A percentile compares a stretch with the other conserved stretches of the same genome.
Conservation (phyloP, 2,113 vertebrate species). For the rabbit (Oryctolagus cuniculus) region DNA sequence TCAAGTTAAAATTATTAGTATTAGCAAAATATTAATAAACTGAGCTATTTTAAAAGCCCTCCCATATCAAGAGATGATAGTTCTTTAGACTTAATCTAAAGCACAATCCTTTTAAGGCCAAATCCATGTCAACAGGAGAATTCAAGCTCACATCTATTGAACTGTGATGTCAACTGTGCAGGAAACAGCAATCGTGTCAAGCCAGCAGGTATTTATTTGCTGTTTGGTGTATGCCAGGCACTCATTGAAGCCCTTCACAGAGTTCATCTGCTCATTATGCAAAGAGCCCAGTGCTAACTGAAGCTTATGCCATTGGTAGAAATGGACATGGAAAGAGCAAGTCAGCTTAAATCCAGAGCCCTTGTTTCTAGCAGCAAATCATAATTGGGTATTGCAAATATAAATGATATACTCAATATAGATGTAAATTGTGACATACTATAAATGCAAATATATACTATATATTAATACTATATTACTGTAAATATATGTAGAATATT, state of each 20-base stretch:
- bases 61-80: background rate
- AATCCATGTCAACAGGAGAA: background rate
- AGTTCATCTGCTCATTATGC: background rate
- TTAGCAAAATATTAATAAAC: background rate
- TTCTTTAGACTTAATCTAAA: background rate
- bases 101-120: background rate
- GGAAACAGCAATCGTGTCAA: background rate
- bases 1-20: background rate
- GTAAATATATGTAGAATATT: background rate
- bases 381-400: background rate
- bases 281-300: background rate
- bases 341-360: background rate
- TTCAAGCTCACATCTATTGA: too few relatives aligned
- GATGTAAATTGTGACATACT: background rate
- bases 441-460: background rate
- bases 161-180: background rate
- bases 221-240: background rate
- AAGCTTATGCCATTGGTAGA: background rate
- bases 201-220: background rate
- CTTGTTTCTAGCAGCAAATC: background rate
- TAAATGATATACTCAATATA: background rate
- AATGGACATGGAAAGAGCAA: background rate
- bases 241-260: background rate
- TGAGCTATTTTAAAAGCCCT: background rate
- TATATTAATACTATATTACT: background rate